A percentile compares a stretch with the other conserved stretches of the same genome.
Conservation (phyloP, 2,797 vertebrate species). For the Buphagus erythrorhynchus region DNA sequence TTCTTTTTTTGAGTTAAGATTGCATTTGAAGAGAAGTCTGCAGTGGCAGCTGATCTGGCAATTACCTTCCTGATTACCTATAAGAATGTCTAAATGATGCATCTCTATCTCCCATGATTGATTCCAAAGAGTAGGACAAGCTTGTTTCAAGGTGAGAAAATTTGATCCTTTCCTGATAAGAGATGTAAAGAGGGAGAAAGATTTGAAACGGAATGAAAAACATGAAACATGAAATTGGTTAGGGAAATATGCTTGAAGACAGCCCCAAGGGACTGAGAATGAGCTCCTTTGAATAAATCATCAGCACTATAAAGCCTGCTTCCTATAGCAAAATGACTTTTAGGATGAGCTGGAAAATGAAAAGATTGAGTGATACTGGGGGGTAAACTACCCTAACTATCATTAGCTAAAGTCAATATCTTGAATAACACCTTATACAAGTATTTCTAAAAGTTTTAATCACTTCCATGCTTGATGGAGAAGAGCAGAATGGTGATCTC, state of each 20-base stretch:
- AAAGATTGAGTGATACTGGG: neutral
- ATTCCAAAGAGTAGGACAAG: neutral
- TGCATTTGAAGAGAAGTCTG: neutral
- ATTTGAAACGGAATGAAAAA: neutral
- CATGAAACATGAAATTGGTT: slow-evolving; percentile 16
- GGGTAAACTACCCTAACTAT: neutral
- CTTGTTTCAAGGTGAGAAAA: slow-evolving; percentile 39
- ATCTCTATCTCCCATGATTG: neutral
- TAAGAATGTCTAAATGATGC: neutral
- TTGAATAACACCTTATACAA: neutral
- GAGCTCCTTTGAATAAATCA: slow-evolving; percentile 47
- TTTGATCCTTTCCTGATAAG: slow-evolving; percentile 1
- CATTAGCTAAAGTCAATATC: slow-evolving; percentile 1
- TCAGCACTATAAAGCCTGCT: neutral
- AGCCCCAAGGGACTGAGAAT: neutral
- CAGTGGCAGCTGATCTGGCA: neutral
- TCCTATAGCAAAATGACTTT: neutral
- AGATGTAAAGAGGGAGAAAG: neutral
- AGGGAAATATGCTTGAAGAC: neutral
- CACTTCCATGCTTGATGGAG: neutral
- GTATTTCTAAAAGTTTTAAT: slow-evolving; percentile 7
- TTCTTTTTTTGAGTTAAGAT: slow-evolving; percentile 12
- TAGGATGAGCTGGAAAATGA: neutral
- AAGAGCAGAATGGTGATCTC: neutral
- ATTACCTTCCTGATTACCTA: slow-evolving; percentile 22